A percentile compares a stretch with the other conserved stretches of the same genome.
phyloP scores from a whole-genome alignment of 1,140 invertebrate genomes.

The Hylaeus volcanicus region DNA sequence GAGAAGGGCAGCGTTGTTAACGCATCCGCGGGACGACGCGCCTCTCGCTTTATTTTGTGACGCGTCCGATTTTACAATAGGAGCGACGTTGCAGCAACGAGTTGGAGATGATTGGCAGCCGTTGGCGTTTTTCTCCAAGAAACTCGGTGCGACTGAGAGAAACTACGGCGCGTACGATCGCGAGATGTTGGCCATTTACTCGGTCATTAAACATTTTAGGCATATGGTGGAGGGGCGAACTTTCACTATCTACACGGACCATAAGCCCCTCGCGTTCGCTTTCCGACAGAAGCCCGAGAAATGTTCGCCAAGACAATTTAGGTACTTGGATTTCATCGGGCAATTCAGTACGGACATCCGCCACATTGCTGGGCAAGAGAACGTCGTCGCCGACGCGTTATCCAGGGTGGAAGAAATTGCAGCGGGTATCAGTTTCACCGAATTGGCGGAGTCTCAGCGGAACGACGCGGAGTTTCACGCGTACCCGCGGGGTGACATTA shows the following conservation, averaged over 20 bases:
- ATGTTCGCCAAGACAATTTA: background rate
- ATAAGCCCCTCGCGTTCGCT: background rate
- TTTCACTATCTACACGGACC: slow-evolving; percentile 1
- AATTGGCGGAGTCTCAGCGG: background rate
- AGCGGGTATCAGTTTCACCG: background rate
- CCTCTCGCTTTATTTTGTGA: background rate
- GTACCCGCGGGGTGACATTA: background rate
- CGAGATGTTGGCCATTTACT: background rate
- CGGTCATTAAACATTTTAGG: background rate
- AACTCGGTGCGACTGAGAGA: background rate
- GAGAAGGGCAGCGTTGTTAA: background rate
- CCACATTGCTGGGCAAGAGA: background rate
- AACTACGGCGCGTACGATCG: background rate
- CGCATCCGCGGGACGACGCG: background rate
- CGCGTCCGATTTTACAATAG: background rate
- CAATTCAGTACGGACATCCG: background rate
- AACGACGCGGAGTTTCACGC: background rate
- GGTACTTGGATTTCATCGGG: slow-evolving; percentile 15
- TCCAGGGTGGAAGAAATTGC: background rate
- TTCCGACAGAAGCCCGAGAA: slow-evolving; percentile 4
- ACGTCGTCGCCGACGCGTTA: background rate
- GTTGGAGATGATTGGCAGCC: background rate
- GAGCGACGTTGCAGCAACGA: background rate
- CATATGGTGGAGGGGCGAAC: background rate
- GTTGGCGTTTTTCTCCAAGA: background rate